Evolutionary conservation across 2,797 vertebrate species (phyloP).

Genomic region (Loris lydekkerianus): DNA sequence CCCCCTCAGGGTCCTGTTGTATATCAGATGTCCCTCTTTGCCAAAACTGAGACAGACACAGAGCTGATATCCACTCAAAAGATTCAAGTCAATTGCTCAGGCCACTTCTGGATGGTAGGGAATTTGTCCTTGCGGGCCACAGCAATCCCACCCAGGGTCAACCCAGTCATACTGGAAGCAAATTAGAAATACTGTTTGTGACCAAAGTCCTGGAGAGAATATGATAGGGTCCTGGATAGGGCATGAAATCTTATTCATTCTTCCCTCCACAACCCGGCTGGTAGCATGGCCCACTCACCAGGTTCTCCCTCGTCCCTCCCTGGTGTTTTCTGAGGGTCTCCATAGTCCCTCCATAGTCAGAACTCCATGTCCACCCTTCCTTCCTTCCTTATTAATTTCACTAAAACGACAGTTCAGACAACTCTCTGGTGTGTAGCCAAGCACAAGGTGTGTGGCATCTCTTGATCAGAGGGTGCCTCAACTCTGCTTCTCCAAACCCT

Average conservation of each 20-base stretch:
- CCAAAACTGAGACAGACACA: not conserved
- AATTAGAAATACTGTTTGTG: not conserved
- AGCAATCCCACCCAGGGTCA: not conserved
- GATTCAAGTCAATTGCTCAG: not conserved
- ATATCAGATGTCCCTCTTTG: not conserved
- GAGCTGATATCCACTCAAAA: not conserved
- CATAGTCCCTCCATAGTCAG: no score
- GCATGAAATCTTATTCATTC: not conserved
- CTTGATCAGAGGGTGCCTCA: not conserved
- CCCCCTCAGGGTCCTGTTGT: not conserved
- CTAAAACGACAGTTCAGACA: not conserved
- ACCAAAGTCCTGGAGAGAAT: not conserved
- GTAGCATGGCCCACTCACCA: not conserved
- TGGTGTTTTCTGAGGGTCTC: not conserved
- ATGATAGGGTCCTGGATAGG: not conserved
- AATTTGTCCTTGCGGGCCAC: not conserved
- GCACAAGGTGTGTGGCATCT: not conserved
- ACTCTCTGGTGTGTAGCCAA: not conserved
- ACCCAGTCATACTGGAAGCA: not conserved
- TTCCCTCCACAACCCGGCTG: not conserved
- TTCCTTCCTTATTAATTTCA: not conserved
- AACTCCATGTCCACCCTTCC: not conserved
- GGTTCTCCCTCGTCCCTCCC: no score
- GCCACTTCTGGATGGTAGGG: not conserved
- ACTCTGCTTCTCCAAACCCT: not conserved